Conservation (phyloP, 53 echinoderm and acorn worm species). For the Holothuria leucospilota region DNA sequence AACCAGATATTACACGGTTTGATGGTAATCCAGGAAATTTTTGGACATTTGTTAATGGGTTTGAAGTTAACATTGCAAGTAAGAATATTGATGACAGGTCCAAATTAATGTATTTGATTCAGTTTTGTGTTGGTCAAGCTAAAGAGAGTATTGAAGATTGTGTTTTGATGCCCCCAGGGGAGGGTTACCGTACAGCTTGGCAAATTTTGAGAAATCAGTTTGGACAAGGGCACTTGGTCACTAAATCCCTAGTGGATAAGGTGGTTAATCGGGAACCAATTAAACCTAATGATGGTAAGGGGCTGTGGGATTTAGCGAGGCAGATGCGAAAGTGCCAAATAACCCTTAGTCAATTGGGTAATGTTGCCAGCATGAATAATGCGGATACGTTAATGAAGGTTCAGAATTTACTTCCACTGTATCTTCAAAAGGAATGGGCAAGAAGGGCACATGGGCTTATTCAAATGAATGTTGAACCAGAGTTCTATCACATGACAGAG, state of each 20-base stretch:
- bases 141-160: conserved; percentile 64
- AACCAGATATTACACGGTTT: conserved; percentile 41
- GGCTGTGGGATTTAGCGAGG: conserved; percentile 47
- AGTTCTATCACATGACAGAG: conserved; percentile 40
- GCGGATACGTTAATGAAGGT: neutral
- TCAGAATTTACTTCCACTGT: neutral
- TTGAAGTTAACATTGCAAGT: conserved; percentile 52
- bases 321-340: conserved; percentile 53
- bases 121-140: conserved; percentile 63
- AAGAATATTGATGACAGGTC: conserved; percentile 24
- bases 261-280: conserved; percentile 51
- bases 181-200: conserved; percentile 41
- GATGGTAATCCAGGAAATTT: conserved; percentile 63
- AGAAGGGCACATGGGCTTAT: conserved; percentile 41
- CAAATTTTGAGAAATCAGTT: conserved; percentile 58
- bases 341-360: conserved; percentile 13
- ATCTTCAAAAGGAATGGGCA: conserved; percentile 29
- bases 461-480: neutral
- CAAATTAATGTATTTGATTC: conserved; percentile 52
- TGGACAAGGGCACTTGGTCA: conserved; percentile 56
- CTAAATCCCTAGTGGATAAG: conserved; percentile 42
- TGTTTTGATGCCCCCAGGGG: conserved; percentile 26
- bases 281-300: conserved; percentile 47
- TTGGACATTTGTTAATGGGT: conserved; percentile 46
- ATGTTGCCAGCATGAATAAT: conserved; percentile 39